phyloP scores from a whole-genome alignment of 2,797 vertebrate species.

The Cirrhinus molitorella region DNA sequence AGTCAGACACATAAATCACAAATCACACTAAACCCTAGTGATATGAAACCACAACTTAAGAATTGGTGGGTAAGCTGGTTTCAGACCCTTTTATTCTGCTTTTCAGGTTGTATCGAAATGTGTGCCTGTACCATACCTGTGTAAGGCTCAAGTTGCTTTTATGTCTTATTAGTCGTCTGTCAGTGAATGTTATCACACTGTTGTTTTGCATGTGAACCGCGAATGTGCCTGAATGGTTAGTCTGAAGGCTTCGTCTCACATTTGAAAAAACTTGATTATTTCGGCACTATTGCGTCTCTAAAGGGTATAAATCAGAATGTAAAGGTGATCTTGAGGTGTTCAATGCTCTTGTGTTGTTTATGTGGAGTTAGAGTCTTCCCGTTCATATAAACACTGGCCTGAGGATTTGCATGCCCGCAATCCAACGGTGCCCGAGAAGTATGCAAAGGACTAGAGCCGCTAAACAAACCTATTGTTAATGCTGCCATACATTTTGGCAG shows the following conservation, averaged over 20 bases:
- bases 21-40: slow-evolving; percentile 59
- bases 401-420: slow-evolving; percentile 59
- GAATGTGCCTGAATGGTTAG: background rate
- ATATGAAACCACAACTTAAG: background rate
- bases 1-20: slow-evolving; percentile 13
- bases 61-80: background rate
- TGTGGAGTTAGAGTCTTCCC: background rate
- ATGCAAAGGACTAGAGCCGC: slow-evolving; percentile 45
- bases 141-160: background rate
- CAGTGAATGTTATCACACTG: background rate
- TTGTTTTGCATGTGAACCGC: background rate
- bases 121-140: background rate
- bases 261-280: background rate
- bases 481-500: background rate
- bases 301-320: background rate
- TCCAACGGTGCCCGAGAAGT: slow-evolving; percentile 26
- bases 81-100: background rate
- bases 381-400: background rate
- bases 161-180: background rate
- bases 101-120: background rate
- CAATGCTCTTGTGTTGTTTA: background rate
- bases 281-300: background rate
- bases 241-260: background rate
- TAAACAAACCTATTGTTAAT: slow-evolving; percentile 19
- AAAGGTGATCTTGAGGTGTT: background rate